Evolutionary conservation across 30 jellyfish, hydroid and myxozoan species (phyloP), one percentile per base, ranked within the genome.

Genomic region (Aurelia aurita): DNA sequence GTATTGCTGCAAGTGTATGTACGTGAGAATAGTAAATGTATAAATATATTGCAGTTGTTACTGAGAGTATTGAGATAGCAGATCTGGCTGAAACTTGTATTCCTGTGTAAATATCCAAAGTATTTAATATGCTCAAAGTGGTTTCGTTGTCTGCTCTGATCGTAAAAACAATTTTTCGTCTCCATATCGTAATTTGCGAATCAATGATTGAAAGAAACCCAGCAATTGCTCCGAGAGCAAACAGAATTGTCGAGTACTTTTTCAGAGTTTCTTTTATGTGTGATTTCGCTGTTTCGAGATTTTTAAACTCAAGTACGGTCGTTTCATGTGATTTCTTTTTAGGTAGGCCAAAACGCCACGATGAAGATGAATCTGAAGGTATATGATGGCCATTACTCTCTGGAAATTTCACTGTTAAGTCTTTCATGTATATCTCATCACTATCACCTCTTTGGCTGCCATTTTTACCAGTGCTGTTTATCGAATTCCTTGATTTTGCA

Each of bases 231-330:
- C 97, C 96, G 0, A 86, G 74, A 18, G 77, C 80, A 65, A 92
- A 92, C 74, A 92, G 86, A 45, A 92, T 80, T 10, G 98, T 92
- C 51, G 98, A 90, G 67, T 92, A 77, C 51, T 78, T 85, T 62
- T 82, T 86, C 69, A 92, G 61, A 4, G 87, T 87, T 23, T 64
- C 87, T 32, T 85, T 86, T 14, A 86, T 47, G 77, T 79, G 93
- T 5, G 98, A 85, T 69, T 92, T 92, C 16, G 93, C 92, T n/a
- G 96, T 66, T 79, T 92, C 98, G 16, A 76, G 78, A 25, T 82
- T 89, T 44, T 80, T 86, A 63, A 87, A 92, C 3, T 91, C 95
- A 29, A 74, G 84, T 15, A 86, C 85, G 9, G 97, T 79, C n/a
- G 71, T 73, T 19, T 89, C 94, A 34, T n/a, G 39, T 18, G 90